phyloP scores from a whole-genome alignment of 2,888 invertebrate species.

The Synergus umbraculus region DNA sequence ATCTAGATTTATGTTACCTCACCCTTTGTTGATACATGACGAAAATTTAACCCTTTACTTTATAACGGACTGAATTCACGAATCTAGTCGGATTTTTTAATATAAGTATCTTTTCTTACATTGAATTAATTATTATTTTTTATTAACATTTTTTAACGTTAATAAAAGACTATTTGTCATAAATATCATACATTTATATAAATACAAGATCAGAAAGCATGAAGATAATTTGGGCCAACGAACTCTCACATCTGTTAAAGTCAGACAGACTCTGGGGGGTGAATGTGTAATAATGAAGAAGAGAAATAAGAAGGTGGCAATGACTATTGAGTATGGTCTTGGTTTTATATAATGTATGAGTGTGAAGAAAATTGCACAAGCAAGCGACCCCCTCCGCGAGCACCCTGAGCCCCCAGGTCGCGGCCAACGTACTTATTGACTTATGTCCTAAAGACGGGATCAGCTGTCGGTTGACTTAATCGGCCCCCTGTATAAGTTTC shows the following conservation, averaged over 20 bases:
- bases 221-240: constrained; percentile 8
- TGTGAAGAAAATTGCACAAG: constrained; percentile 59
- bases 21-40: background rate
- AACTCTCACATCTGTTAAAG: constrained; percentile 25
- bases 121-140: no score
- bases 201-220: background rate
- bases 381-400: constrained; percentile 49
- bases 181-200: no score
- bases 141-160: no score
- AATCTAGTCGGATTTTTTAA: background rate
- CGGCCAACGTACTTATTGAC: constrained; percentile 72
- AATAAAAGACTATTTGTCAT: no score
- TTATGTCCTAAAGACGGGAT: constrained; percentile 66
- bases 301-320: constrained; percentile 36
- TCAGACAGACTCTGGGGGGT: background rate
- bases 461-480: constrained; percentile 68
- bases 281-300: constrained; percentile 13
- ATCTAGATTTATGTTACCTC: constrained; percentile 11
- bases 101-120: no score
- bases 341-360: constrained; percentile 16
- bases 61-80: background rate
- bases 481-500: constrained; percentile 61
- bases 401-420: constrained; percentile 46
- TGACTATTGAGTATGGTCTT: constrained; percentile 4
- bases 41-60: background rate